Conservation (phyloP, 2,113 vertebrate species). For the Mobula birostris region DNA sequence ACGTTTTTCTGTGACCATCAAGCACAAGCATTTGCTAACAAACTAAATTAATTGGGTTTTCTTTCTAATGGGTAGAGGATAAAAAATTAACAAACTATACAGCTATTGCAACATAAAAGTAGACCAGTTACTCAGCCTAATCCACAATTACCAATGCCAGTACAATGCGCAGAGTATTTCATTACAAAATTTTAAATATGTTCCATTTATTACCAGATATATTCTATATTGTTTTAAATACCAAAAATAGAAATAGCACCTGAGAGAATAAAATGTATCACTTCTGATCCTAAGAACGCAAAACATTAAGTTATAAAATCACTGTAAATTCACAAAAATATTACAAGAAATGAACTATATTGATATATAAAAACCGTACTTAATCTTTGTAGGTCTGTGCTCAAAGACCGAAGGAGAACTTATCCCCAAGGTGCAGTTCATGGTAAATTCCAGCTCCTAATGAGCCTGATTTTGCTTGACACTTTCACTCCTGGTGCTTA, state of each 20-base stretch:
- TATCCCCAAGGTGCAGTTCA: no score
- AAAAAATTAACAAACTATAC: background rate
- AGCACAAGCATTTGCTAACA: background rate
- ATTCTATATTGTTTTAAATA: background rate
- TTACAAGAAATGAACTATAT: background rate
- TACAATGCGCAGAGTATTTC: background rate
- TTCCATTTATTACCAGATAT: background rate
- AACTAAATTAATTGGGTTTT: background rate
- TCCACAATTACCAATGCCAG: no score
- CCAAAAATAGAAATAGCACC: no score
- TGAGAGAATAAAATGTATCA: background rate
- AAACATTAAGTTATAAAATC: background rate
- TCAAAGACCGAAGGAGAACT: no score
- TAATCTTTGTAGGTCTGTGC: no score
- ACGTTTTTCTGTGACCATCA: background rate
- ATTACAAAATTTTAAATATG: background rate
- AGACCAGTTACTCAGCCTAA: no score
- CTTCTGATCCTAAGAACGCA: background rate
- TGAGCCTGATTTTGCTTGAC: no score
- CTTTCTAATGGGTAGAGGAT: background rate
- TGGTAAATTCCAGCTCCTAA: no score
- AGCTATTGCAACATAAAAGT: no score
- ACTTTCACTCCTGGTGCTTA: no score
- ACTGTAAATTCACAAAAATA: background rate
- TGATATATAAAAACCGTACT: background rate